Base-by-base conservation (phyloP, 2,888 invertebrate genomes). In the Helleia helle region DNA sequence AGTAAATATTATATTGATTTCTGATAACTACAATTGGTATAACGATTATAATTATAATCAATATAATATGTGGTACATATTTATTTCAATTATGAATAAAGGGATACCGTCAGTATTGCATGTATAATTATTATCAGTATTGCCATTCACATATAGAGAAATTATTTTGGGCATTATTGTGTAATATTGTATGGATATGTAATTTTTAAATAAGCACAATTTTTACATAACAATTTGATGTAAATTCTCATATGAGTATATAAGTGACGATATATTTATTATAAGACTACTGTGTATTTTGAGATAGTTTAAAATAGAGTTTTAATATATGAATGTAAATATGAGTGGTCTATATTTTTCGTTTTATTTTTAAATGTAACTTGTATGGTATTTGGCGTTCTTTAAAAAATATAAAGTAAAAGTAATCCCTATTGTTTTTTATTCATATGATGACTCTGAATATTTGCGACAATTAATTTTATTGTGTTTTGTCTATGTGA, bases 341-440 rank as follows among this genome's bases (percentile, higher is more conserved):
- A 48, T 46, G 52, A 31, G 51, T 52, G 39, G 22, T 25, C 42
- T 36, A 42, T 46, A 43, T 42, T 42, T 18, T 25, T 44, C 40
- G 42, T 46, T 42, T 48, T 37, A 29, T 38, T 50, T n/a, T 51
- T 49, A 46, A 41, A 51, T 45, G 44, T 45, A 49, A 50, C 50
- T 46, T 49, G 43, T 43, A 47, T 42, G 42, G 47, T 47, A 43
- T 49, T 47, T 39, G 41, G 44, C 46, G 46, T 43, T 30, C 38
- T 42, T 38, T 46, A 46, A 51, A 61, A 62, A 65, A 64, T 68
- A 70, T 66, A 67, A 52, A 57, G 48, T 63, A 60, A 65, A n/a
- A 62, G 65, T 68, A 66, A 63, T 69, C 59, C 41, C 54, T 58
- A 56, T 52, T 58, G 54, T 55, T 56, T 26, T 44, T 22, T 22